Base-by-base conservation (phyloP, 2,113 vertebrate species). In the Machaerirhynchus nigripectus region DNA sequence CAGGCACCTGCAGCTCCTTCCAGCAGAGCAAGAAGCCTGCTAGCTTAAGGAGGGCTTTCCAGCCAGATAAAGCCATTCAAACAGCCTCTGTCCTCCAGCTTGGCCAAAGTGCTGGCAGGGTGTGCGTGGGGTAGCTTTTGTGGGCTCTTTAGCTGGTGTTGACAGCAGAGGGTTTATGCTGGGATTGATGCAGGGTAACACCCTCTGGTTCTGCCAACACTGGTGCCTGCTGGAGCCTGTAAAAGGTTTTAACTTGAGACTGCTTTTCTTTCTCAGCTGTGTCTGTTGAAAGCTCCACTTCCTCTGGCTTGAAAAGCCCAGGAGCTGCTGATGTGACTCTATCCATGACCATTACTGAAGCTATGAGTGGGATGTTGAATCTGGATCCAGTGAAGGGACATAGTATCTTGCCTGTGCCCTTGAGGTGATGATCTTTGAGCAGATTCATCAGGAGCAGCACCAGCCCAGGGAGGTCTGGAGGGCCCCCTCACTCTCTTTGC, bases 151-250 rank as follows among this genome's bases (percentile, higher is more conserved):
- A 81, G 73, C 61, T 71, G 59, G 84, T 76, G 91, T 80, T 84
- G 93, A 96, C 92, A 97, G 90, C 75, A 64, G 49, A 87, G 78
- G 56, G 69, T 77, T 94, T 55, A 15, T 49, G 18, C 30, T 60
- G 83, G 71, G 50, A 82, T 56, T 93, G 85, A 83, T 84, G 75
- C 63, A 52, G 42, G 26, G 22, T 79, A 64, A 86, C 52, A 46
- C 15, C 13, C 50, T 57, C 37, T 1, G 2, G n/a, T 90, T 84
- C 82, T 93, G 64, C 90, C 82, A 82, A 64, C 47, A 35, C 46
- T 0, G 0, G 33, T 83, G 63, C 67, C 26, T 87, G 60, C 44
- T 73, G 59, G 23, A 92, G 46, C 33, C 60, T 73, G 27, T 91
- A 30, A 83, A 92, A 71, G 18, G 24, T 46, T 93, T 93, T 84